These are phyloP conservation scores for Oxycera nigricornis DNA, from an alignment of 2,888 invertebrate genomes.

Conservation along the genomic window DNA sequence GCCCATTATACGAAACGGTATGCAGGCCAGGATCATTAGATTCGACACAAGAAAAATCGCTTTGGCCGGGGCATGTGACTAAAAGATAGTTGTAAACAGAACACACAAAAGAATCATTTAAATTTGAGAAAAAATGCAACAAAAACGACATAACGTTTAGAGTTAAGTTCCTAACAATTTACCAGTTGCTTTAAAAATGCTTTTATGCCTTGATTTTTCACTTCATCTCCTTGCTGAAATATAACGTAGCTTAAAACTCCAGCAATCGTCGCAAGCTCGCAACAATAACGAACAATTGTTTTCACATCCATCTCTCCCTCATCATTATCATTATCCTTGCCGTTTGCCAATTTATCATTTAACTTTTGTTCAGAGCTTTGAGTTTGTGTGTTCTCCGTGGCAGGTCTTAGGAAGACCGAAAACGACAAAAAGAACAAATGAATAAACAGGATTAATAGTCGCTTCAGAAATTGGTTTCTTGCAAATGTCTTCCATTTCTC, in stretches of 20 bases:
- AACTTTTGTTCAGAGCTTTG: slow-evolving; percentile 48
- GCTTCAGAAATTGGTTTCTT: slow-evolving; percentile 89
- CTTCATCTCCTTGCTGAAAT: slow-evolving; percentile 92
- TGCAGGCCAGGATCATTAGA: slow-evolving; percentile 84
- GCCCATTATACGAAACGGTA: slow-evolving; percentile 81
- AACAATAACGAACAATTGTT: slow-evolving; percentile 70
- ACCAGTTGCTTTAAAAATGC: slow-evolving; percentile 94
- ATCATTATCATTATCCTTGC: slow-evolving; percentile 48
- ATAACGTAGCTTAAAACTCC: slow-evolving; percentile 89
- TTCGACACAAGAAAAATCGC: slow-evolving; percentile 92
- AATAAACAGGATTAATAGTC: slow-evolving; percentile 84
- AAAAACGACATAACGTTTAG: neutral
- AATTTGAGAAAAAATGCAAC: neutral
- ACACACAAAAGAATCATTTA: neutral
- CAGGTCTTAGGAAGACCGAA: slow-evolving; percentile 91
- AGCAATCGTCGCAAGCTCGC: slow-evolving; percentile 84
- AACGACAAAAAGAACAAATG: slow-evolving; percentile 88
- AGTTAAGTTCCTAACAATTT: slow-evolving; percentile 41
- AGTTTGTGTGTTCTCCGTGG: slow-evolving; percentile 54
- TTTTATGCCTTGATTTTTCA: slow-evolving; percentile 89
- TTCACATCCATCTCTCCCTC: slow-evolving; percentile 61
- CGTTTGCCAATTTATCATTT: neutral
- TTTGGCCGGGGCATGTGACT: slow-evolving; percentile 95
- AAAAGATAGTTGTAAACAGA: slow-evolving; percentile 54
- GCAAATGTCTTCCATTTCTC: slow-evolving; percentile 99